A percentile compares a stretch with the other conserved stretches of the same genome.
Evolutionary conservation across 2,113 vertebrate species (phyloP).

Genomic region (Brachypodius melanocephalos): DNA sequence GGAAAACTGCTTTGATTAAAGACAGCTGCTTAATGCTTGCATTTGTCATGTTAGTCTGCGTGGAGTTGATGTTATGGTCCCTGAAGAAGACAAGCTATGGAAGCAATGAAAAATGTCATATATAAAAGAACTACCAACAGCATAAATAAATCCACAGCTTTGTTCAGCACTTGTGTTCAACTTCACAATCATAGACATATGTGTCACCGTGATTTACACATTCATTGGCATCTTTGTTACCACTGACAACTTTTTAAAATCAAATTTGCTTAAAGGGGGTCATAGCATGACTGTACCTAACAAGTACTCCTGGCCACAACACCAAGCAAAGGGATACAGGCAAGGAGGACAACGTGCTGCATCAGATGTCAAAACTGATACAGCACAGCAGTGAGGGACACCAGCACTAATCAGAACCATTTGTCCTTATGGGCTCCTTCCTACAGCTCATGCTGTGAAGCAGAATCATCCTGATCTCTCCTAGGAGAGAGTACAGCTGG

Average conservation of each 20-base stretch:
- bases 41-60: background rate
- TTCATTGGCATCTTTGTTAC: background rate
- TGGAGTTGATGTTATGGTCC: background rate
- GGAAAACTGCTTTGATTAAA: background rate
- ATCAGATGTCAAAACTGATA: background rate
- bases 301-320: background rate
- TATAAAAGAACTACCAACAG: background rate
- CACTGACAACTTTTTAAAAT: background rate
- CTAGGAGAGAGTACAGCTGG: background rate
- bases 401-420: background rate
- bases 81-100: background rate
- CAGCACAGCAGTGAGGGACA: background rate
- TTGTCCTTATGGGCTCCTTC: background rate
- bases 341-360: background rate
- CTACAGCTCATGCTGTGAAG: background rate
- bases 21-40: background rate
- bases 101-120: background rate
- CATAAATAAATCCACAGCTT: background rate
- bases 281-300: background rate
- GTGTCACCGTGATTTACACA: background rate
- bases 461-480: background rate
- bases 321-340: background rate
- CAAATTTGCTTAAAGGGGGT: background rate
- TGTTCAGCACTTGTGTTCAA: background rate
- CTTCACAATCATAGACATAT: background rate